Evolutionary conservation across 2,797 vertebrate genomes (phyloP).

Genomic region (Rhinatrema bivittatum): DNA sequence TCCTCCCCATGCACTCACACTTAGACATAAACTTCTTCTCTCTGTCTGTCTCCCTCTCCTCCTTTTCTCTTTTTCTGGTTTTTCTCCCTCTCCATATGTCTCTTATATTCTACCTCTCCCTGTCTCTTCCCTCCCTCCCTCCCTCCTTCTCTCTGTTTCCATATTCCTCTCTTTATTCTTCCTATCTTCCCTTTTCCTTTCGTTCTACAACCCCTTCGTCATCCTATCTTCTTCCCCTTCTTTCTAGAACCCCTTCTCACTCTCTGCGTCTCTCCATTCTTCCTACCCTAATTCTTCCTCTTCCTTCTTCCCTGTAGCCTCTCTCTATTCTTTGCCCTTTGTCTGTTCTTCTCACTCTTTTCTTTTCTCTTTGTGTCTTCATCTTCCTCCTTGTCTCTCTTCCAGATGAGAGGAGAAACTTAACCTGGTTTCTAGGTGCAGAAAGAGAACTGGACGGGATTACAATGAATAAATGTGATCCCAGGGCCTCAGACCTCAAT

Average conservation of each 20-base stretch:
- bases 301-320: neutral
- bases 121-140: neutral
- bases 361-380: neutral
- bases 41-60: neutral
- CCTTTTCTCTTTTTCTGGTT: no score
- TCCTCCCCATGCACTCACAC: neutral
- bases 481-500: no score
- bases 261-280: neutral
- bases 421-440: no score
- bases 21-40: neutral
- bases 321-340: neutral
- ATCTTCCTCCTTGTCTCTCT: no score
- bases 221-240: neutral
- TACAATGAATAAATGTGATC: no score
- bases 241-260: neutral
- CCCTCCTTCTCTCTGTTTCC: neutral
- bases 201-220: neutral
- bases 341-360: neutral
- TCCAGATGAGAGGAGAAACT: no score
- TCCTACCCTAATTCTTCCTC: constrained; percentile 11
- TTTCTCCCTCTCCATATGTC: neutral
- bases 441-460: no score
- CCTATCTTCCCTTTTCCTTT: neutral
- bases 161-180: neutral
- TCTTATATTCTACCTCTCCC: no score